These are phyloP conservation scores for Capitulum mitella DNA, from an alignment of 2,888 invertebrate genomes.

Conservation along the genomic window DNA sequence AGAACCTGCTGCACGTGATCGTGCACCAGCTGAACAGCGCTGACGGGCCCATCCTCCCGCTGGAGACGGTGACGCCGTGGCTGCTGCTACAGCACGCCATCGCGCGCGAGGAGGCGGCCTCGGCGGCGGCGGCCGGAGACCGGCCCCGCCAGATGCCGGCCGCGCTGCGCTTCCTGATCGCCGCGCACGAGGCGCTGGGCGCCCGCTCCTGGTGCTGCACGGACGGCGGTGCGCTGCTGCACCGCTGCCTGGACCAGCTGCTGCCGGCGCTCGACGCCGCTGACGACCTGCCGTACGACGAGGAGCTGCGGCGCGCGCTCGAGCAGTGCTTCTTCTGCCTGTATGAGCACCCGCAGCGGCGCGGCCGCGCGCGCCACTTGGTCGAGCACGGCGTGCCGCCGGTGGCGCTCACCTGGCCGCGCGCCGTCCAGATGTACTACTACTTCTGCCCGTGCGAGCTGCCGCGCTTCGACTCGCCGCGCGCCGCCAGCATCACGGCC, in stretches of 20 bases:
- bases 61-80: constrained; percentile 70
- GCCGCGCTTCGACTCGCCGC: constrained; percentile 51
- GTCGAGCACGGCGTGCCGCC: constrained; percentile 68
- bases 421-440: constrained; percentile 58
- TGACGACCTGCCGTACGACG: constrained; percentile 31
- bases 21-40: constrained; percentile 70
- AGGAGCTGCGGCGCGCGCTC: constrained; percentile 51
- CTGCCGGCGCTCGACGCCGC: constrained; percentile 38
- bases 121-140: constrained; percentile 14
- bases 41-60: constrained; percentile 55
- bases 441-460: constrained; percentile 38
- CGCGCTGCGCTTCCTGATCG: constrained; percentile 31
- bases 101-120: constrained; percentile 46
- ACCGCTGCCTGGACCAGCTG: constrained; percentile 66
- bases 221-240: constrained; percentile 66
- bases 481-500: constrained; percentile 64
- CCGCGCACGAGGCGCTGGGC: constrained; percentile 35
- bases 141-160: constrained; percentile 4
- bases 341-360: constrained; percentile 69
- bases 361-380: constrained; percentile 51
- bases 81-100: constrained; percentile 72
- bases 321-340: constrained; percentile 82
- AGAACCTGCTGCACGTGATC: constrained; percentile 65
- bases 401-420: constrained; percentile 62
- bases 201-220: constrained; percentile 68